Percentiles rank a stretch among this genome's conserved stretches.
phyloP scores from a whole-genome alignment of 2,113 vertebrate species.

The Manacus vitellinus region DNA sequence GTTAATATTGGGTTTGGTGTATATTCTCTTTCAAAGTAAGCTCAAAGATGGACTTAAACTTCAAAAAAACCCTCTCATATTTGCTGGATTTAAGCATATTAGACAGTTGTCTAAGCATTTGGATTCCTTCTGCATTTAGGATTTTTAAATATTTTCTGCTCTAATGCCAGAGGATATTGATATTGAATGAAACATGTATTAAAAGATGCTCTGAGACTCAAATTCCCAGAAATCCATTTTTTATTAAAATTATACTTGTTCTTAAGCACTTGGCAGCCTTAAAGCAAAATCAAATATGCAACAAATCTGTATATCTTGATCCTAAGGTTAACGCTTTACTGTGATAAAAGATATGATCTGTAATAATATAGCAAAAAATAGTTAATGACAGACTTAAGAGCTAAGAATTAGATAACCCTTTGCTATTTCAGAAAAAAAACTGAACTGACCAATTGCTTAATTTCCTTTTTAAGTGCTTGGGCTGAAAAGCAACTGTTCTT shows the following conservation, averaged over 20 bases:
- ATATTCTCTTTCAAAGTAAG: neutral
- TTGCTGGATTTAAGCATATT: conserved; percentile 48
- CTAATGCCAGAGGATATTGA: conserved; percentile 50
- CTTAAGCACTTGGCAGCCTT: conserved; percentile 68
- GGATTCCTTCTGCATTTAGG: conserved; percentile 48
- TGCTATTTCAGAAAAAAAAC: conserved; percentile 73
- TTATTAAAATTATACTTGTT: conserved; percentile 71
- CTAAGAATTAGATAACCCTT: conserved; percentile 74
- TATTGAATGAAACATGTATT: conserved; percentile 37
- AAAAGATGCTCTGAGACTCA: conserved; percentile 57
- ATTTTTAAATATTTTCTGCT: conserved; percentile 54
- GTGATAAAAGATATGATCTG: conserved; percentile 70
- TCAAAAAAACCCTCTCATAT: neutral
- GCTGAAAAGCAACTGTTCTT: conserved; percentile 86
- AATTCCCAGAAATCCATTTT: conserved; percentile 71
- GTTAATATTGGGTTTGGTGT: neutral
- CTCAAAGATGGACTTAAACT: conserved; percentile 49
- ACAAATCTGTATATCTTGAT: conserved; percentile 65
- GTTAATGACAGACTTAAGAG: conserved; percentile 78
- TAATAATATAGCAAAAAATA: conserved; percentile 77
- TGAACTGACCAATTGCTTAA: conserved; percentile 82
- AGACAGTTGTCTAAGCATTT: conserved; percentile 51
- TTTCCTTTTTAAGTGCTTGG: conserved; percentile 85
- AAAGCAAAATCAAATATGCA: conserved; percentile 47
- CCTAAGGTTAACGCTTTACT: conserved; percentile 68